phyloP scores from a whole-genome alignment of 2,888 invertebrate genomes.

The Drosophila barbarae region DNA sequence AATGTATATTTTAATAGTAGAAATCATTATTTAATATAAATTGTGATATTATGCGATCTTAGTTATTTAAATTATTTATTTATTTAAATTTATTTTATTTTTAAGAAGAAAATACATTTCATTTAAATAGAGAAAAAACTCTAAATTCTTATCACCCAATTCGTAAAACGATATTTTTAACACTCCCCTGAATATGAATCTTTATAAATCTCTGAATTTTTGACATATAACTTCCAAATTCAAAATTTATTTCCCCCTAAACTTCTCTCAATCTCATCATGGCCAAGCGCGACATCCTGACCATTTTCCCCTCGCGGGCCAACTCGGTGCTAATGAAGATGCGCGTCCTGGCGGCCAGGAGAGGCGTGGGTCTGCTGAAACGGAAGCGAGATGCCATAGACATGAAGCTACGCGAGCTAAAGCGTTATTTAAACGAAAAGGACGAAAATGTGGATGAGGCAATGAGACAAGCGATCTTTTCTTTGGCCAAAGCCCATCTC shows the following conservation, averaged over 20 bases:
- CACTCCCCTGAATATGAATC: background rate
- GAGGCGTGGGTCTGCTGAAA: conserved; percentile 68
- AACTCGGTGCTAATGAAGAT: conserved; percentile 68
- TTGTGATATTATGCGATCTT: no score
- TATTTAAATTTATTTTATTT: no score
- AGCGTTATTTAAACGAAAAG: conserved; percentile 24
- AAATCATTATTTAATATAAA: no score
- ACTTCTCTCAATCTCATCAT: conserved; percentile 15
- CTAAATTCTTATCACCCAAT: no score
- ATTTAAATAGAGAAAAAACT: no score
- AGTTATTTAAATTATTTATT: no score
- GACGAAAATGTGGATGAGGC: conserved; percentile 34
- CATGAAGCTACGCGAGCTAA: conserved; percentile 65
- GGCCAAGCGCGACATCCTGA: conserved; percentile 55
- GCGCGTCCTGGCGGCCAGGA: conserved; percentile 60
- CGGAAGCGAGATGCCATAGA: conserved; percentile 75
- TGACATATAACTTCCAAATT: background rate
- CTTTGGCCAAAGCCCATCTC: conserved; percentile 71
- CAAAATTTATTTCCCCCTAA: background rate
- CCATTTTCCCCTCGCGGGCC: conserved; percentile 72
- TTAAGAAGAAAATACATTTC: no score
- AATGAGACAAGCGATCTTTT: conserved; percentile 67
- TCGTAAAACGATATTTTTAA: no score
- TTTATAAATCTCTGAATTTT: background rate
- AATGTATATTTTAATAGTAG: no score